Conservation (phyloP, 2,888 invertebrate species). For the Oxytorus armatus region DNA sequence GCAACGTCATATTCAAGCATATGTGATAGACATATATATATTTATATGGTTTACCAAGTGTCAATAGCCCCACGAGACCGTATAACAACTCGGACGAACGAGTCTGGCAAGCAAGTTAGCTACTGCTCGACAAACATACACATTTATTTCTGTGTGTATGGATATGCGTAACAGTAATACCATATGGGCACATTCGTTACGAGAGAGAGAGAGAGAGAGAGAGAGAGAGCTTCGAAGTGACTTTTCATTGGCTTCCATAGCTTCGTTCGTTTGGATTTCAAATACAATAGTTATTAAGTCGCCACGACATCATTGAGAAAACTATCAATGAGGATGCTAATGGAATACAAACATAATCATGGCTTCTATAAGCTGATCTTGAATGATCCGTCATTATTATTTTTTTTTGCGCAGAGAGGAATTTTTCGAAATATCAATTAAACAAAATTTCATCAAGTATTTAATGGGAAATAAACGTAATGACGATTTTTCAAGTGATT, state of each 20-base stretch:
- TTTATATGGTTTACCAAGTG: constrained; percentile 41
- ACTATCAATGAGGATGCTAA: not conserved
- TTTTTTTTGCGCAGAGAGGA: too few species aligned
- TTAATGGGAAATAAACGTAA: too few species aligned
- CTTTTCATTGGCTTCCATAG: constrained; percentile 64
- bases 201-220: constrained; percentile 41
- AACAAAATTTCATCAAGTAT: too few species aligned
- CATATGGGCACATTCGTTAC: constrained; percentile 48
- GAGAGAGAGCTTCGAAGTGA: constrained; percentile 37
- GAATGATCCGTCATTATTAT: too few species aligned
- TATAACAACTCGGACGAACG: constrained; percentile 67
- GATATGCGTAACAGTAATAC: constrained; percentile 41
- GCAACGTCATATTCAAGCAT: constrained; percentile 37
- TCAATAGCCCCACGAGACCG: constrained; percentile 67
- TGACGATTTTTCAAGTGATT: too few species aligned
- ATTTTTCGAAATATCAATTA: too few species aligned
- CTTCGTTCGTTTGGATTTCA: constrained; percentile 42
- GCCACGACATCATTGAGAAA: not conserved
- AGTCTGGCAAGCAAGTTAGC: constrained; percentile 63
- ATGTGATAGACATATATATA: not conserved
- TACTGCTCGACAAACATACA: constrained; percentile 48
- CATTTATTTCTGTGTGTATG: not conserved
- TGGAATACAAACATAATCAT: not conserved
- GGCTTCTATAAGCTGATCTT: not conserved
- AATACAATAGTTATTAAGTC: constrained; percentile 38